Base-by-base conservation (phyloP, 2,113 vertebrate species). In the Agelaius tricolor region DNA sequence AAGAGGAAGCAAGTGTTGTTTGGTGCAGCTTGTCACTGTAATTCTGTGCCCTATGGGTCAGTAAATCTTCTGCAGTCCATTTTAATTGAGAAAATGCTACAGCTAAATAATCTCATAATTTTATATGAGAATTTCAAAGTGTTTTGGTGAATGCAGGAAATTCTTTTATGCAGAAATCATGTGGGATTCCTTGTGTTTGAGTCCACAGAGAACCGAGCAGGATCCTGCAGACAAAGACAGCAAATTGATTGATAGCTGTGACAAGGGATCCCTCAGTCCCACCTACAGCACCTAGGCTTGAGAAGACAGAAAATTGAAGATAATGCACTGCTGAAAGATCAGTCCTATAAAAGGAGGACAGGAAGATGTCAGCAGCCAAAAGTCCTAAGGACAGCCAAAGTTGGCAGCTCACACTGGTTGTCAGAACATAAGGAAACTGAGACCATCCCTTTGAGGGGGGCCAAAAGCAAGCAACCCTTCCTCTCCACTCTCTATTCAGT, bases 351-450 rank as follows among this genome's bases (percentile, higher is more conserved):
- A 61, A 59, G 30, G 7, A 78, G 21, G 24, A 27, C 51, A 78
- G 30, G 55, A 69, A 33, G 13, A 55, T 7, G 16, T 19, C 19
- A 55, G 49, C 68, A 74, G 37, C 43, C 62, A 1, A 15, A 80
- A 75, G 23, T 78, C 30, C 2, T 6, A 82, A 72, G 24, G 54
- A 52, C 5, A 59, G 43, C 39, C 24, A 4, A 89, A 89, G 66
- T 9, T 0, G 0, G 55, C 68, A 81, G 78, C n/a, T 73, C 52
- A 18, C 0, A 2, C 33, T 61, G 31, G 24, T 57, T 7, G 9
- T 62, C 15, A 39, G 26, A 63, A 39, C 3, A 3, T 24, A 55
- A 30, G 28, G 62, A 55, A 91, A 37, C 8, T 2, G 18, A 75
- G 31, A 57, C 33, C 49, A 57, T 49, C 7, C 11, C 52, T 74